Base-by-base conservation (phyloP, 2,888 invertebrate species). In the Cataglyphis livida region DNA sequence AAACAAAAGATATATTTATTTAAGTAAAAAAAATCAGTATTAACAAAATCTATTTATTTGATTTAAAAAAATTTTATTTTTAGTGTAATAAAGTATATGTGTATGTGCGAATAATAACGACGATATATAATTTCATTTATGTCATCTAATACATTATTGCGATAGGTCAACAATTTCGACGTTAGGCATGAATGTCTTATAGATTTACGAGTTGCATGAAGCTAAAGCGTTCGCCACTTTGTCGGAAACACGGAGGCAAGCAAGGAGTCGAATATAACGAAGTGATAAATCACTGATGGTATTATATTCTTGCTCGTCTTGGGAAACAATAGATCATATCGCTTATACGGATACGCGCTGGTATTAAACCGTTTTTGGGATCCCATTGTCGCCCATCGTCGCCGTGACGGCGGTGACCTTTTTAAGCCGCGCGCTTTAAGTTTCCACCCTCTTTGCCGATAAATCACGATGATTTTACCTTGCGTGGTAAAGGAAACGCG, bases 191-290 rank as follows among this genome's bases (percentile, higher is more conserved):
- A 88, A 51, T 64, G 64, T 78, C 79, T 85, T 61, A 83, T 64
- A 84, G 85, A 90, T 91, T 88, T 90, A 89, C 88, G 88, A 79
- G 85, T 84, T 84, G 83, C 84, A 66, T 84, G 85, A 84, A 65
- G 85, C 88, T 87, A 88, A 90, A 91, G 87, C 85, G 89, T 88
- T 88, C 86, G 89, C 88, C 87, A 89, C 87, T 90, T 91, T 82
- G 90, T 82, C 88, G 82, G 76, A 82, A 87, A 83, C 76, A 82
- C 68, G 32, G 28, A 81, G 59, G 61, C 62, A 59, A 71, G 70
- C 76, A 35, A 66, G 75, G 48, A 82, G 71, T 71, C 84, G 87
- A 89, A 89, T 88, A 51, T 51, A 87, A 87, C 83, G 87, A 82
- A 86, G 81, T 84, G 83, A 89, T 87, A 87, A 89, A 89, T 89